Conservation (phyloP, 2,888 invertebrate species). For the Drosophila niveifrons region DNA sequence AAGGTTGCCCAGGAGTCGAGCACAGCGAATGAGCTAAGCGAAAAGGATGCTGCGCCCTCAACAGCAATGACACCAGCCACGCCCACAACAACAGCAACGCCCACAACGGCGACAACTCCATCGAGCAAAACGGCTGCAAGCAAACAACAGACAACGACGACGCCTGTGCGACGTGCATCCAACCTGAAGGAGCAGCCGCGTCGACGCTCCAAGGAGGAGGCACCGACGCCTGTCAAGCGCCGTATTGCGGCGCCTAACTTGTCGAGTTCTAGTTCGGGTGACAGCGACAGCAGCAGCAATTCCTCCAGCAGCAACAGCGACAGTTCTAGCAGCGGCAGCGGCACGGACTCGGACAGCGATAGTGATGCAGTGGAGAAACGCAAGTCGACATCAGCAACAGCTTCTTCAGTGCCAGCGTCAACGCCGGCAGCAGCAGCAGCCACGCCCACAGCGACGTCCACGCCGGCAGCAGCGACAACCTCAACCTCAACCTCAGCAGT, state of each 20-base stretch:
- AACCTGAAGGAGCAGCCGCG: constrained; percentile 56
- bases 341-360: constrained; percentile 68
- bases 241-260: constrained; percentile 72
- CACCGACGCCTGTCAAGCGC: constrained; percentile 56
- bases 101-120: constrained; percentile 42
- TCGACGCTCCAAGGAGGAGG: constrained; percentile 76
- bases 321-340: constrained; percentile 72
- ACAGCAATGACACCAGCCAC: constrained; percentile 10
- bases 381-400: constrained; percentile 21
- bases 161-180: constrained; percentile 66
- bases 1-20: constrained; percentile 56
- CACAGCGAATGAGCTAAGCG: constrained; percentile 31
- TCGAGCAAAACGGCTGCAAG: constrained; percentile 29
- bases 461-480: neutral
- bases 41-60: constrained; percentile 43
- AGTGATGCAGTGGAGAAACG: constrained; percentile 51
- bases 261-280: constrained; percentile 80
- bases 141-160: constrained; percentile 57
- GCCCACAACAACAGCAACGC: constrained; percentile 5
- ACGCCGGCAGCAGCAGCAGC: neutral
- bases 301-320: constrained; percentile 70
- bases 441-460: neutral
- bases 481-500: constrained; percentile 46
- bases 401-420: constrained; percentile 1
- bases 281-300: constrained; percentile 75